Evolutionary conservation across 2,888 invertebrate genomes (phyloP), one percentile per base, ranked within the genome.

Genomic region (Galeruca laticollis): DNA sequence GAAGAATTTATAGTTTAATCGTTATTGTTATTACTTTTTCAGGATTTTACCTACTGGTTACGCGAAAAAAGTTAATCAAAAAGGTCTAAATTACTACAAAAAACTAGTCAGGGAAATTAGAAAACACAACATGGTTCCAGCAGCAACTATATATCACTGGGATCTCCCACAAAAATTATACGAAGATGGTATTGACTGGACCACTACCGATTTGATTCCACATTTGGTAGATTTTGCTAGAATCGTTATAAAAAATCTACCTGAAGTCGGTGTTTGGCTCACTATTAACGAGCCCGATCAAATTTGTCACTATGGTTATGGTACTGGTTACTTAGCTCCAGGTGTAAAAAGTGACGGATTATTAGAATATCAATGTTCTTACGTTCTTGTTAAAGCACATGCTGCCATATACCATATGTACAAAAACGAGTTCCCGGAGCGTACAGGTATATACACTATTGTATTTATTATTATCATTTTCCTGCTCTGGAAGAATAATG

Each of bases 141-240:
- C n/a, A n/a, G n/a, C n/a, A n/a, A n/a, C n/a, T n/a, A n/a, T n/a
- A n/a, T n/a, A n/a, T n/a, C n/a, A n/a, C 86, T 76, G 73, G 70
- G 77, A 77, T 64, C 54, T 75, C 8, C 77, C 77, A 6, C 74
- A 75, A 61, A 10, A 67, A 13, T 65, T 77, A 9, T 69, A 74
- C 84, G 88, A 89, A 52, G 10, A 62, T 4, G 91, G 91, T 3
- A 8, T 66, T 0, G 91, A 90, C 0, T 91, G 90, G 90, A 87
- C 88, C 33, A 91, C 57, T 52, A 13, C 52, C 8, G 35, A 26
- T 21, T 31, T 68, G 0, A 40, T 72, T 5, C 52, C 91, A 94
- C 67, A 87, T 92, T 79, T 92, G 90, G 77, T 87, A 94, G 10
- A 75, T 91, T 31, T 86, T 83, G 67, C 69, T 6, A 61, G 61